These are phyloP conservation scores for Trachelus tabidus DNA, from an alignment of 2,888 invertebrate genomes.

Conservation along the genomic window DNA sequence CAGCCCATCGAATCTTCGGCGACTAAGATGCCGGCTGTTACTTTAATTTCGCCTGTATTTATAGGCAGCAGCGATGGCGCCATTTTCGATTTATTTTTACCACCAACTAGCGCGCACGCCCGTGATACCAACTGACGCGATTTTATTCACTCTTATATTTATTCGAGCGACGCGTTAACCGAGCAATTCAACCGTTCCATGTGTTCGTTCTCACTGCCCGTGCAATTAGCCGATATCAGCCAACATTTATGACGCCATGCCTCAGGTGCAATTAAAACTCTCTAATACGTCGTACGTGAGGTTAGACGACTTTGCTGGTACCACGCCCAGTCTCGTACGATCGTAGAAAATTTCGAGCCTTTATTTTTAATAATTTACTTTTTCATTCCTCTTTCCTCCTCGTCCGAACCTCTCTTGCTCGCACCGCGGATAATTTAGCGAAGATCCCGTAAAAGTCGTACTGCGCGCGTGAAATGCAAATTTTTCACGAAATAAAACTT, in stretches of 20 bases:
- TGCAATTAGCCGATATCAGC: neutral
- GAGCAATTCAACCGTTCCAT: neutral
- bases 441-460: neutral
- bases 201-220: neutral
- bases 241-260: neutral
- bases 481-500: neutral
- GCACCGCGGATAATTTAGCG: neutral
- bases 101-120: neutral
- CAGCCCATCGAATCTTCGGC: neutral
- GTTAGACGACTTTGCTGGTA: neutral
- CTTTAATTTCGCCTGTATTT: neutral
- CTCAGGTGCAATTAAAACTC: neutral
- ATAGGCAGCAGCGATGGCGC: neutral
- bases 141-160: neutral
- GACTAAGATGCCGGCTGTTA: neutral
- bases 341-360: neutral
- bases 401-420: neutral
- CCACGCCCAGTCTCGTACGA: neutral
- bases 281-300: no score
- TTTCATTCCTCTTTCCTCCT: neutral
- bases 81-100: neutral
- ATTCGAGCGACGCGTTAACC: neutral
- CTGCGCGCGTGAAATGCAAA: neutral
- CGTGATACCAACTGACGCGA: neutral
- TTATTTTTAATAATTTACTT: neutral